Evolutionary conservation across 2,888 invertebrate species (phyloP), one percentile per base, ranked within the genome.

Genomic region (Oligia latruncula): DNA sequence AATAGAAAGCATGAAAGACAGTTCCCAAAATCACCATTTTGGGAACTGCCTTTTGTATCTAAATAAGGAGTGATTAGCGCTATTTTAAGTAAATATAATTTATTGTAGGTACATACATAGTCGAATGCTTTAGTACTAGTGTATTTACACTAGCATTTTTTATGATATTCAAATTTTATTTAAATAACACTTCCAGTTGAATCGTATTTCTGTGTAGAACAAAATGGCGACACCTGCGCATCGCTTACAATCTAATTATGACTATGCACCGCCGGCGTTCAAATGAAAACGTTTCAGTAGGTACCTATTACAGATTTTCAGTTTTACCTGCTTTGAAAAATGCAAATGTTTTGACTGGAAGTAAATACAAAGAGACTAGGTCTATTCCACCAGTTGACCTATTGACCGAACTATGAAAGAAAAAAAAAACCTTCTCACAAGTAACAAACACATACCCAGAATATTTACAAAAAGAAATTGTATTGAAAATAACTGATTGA

Each of bases 191-290:
- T 55, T 71, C 71, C 17, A 71, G 17, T 23, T 40, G 0, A 64
- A n/a, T 17, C 40, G 64, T 71, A 65, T 71, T 17, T 71, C 71
- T 40, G 11, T 64, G 71, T 40, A n/a, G 11, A 77, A 80, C 92
- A 92, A 93, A 91, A 93, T 93, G 92, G 92, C 92, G 91, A 89
- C 91, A 90, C 92, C 75, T 80, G 91, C 92, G 92, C 92, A 90
- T 87, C 89, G 82, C 92, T 93, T 91, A 93, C 92, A 91, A 93
- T 92, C 92, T 93, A 93, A 93, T 93, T 93, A 94, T 93, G 93
- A 93, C 88, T 91, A 49, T 73, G 64, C 71, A 64, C 60, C 20
- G 8, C 29, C 35, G 5, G 15, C 15, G 23, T 71, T 71, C 23
- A 71, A 35, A 62, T 62, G 71, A 62, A 62, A 62, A 62, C 17